phyloP scores from a whole-genome alignment of 2,888 invertebrate genomes.

The Ceriagrion tenellum region DNA sequence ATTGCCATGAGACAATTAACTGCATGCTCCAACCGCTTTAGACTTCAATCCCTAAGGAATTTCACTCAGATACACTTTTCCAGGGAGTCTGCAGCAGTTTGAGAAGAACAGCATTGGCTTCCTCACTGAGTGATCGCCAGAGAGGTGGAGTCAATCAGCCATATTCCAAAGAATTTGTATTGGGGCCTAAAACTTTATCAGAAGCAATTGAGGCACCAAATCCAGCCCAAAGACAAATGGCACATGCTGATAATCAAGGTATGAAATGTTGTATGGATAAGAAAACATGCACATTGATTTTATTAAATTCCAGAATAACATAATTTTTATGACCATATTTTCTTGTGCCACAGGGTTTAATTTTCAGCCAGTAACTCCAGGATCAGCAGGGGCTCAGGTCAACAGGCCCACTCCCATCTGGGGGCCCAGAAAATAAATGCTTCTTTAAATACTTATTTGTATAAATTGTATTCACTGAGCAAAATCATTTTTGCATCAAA shows the following conservation, averaged over 20 bases:
- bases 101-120: slow-evolving; percentile 41
- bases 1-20: too few species aligned
- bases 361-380: slow-evolving; percentile 67
- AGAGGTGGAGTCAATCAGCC: not conserved
- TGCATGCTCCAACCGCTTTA: not conserved
- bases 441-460: not conserved
- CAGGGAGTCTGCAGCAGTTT: slow-evolving; percentile 40
- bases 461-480: not conserved
- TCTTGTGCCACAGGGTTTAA: slow-evolving; percentile 50
- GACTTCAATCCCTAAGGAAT: not conserved
- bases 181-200: slow-evolving; percentile 34
- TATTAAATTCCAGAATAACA: too few species aligned
- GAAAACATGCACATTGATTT: not conserved
- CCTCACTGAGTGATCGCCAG: not conserved
- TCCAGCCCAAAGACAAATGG: slow-evolving; percentile 49
- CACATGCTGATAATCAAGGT: slow-evolving; percentile 55
- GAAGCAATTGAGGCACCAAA: slow-evolving; percentile 37
- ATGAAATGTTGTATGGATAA: not conserved
- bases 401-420: slow-evolving; percentile 18
- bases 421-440: slow-evolving; percentile 9
- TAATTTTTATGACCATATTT: not conserved
- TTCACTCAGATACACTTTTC: not conserved
- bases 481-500: slow-evolving; percentile 72
- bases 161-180: not conserved
- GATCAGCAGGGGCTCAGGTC: not conserved